These are phyloP conservation scores for Tapirus terrestris DNA, from an alignment of 2,113 vertebrate species.

Conservation along the genomic window DNA sequence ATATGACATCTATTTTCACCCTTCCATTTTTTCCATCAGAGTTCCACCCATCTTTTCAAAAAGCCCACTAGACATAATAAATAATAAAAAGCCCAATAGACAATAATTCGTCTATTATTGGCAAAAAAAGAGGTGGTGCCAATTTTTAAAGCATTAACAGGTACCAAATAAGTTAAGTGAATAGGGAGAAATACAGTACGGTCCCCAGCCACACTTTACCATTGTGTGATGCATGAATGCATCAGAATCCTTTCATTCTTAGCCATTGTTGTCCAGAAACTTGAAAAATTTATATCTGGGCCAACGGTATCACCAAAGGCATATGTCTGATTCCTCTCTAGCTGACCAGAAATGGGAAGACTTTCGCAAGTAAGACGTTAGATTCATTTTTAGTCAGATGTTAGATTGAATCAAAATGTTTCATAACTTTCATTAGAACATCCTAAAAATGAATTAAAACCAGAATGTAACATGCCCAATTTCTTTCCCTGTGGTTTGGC, in stretches of 20 bases:
- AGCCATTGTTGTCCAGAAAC: not conserved
- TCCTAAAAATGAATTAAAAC: slow-evolving; percentile 62
- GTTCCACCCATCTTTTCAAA: slow-evolving; percentile 4
- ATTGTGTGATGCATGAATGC: not conserved
- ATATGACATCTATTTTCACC: not conserved
- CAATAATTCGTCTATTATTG: not conserved
- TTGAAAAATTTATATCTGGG: not conserved
- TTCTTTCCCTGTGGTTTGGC: slow-evolving; percentile 55
- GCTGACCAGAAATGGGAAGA: not conserved
- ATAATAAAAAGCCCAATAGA: too few relatives aligned
- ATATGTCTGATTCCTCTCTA: not conserved
- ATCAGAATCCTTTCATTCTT: not conserved
- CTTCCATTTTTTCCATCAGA: not conserved
- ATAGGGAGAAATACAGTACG: not conserved
- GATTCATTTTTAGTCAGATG: slow-evolving; percentile 32
- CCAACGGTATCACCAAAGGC: not conserved
- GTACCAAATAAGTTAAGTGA: not conserved
- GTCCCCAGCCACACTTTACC: not conserved
- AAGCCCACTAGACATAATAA: not conserved
- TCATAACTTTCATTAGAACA: slow-evolving; percentile 58
- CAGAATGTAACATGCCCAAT: not conserved
- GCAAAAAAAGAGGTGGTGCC: not conserved
- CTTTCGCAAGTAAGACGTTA: not conserved
- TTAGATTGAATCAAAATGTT: slow-evolving; percentile 51
- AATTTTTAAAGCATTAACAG: not conserved